phyloP scores from a whole-genome alignment of 1,140 invertebrate genomes.

The Drosophila erecta region DNA sequence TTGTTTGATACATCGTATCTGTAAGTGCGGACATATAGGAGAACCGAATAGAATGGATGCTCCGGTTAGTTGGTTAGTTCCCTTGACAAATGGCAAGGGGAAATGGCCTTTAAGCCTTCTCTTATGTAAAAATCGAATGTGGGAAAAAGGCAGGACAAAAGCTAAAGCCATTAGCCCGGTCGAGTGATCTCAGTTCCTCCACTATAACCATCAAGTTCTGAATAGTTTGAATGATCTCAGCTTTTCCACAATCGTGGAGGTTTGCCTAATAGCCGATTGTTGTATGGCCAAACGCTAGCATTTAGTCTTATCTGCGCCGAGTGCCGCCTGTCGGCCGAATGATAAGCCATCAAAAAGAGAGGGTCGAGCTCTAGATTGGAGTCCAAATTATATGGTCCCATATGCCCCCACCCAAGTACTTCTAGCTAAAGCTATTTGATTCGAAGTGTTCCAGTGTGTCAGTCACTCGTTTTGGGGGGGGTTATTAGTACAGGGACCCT shows the following conservation, averaged over 20 bases:
- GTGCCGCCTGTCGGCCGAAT: conserved; percentile 10
- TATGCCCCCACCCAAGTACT: conserved; percentile 13
- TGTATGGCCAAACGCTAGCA: conserved; percentile 21
- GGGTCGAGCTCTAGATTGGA: conserved; percentile 32
- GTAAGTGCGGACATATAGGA: conserved; percentile 5
- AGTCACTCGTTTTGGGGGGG: conserved; percentile 31
- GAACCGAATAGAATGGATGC: conserved; percentile 1
- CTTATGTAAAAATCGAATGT: conserved; percentile 26
- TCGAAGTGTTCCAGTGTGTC: conserved; percentile 28
- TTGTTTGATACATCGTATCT: conserved; percentile 40
- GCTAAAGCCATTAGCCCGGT: not conserved
- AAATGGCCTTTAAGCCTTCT: conserved; percentile 32
- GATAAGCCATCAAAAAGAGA: conserved; percentile 39
- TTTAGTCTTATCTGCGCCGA: conserved; percentile 26
- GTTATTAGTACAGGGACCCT: conserved; percentile 35
- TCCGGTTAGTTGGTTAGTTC: not conserved
- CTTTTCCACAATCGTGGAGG: not conserved
- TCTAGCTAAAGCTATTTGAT: conserved; percentile 21
- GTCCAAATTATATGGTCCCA: conserved; percentile 41
- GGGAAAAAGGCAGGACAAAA: conserved; percentile 11
- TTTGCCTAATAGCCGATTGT: conserved; percentile 25
- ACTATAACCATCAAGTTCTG: not conserved
- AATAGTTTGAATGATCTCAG: not conserved
- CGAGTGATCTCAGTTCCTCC: conserved; percentile 26
- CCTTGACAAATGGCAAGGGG: conserved; percentile 14